These are phyloP conservation scores for Eumerus sabulonum DNA, from an alignment of 2,888 invertebrate species.

Conservation along the genomic window DNA sequence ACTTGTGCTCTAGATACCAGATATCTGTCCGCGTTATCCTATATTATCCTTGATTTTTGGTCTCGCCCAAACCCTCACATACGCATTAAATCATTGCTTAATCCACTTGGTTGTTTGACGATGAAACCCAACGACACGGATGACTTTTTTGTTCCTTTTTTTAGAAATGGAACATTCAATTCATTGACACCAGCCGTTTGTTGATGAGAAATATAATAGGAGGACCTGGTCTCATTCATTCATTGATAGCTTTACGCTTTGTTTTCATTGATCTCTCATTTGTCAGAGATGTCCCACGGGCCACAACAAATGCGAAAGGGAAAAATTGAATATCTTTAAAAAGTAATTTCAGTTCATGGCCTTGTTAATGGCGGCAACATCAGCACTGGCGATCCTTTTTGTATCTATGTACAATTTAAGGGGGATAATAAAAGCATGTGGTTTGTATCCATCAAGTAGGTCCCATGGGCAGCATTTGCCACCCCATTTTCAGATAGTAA, in stretches of 20 bases:
- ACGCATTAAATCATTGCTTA: constrained; percentile 39
- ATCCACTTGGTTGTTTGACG: constrained; percentile 29
- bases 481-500: constrained; percentile 76
- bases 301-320: constrained; percentile 11
- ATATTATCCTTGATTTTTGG: constrained; percentile 78
- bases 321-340: constrained; percentile 64
- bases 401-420: constrained; percentile 56
- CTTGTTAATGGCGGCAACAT: constrained; percentile 66
- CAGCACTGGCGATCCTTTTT: constrained; percentile 64
- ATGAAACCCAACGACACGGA: not conserved
- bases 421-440: constrained; percentile 76
- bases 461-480: constrained; percentile 78
- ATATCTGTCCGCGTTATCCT: constrained; percentile 74
- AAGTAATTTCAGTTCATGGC: constrained; percentile 67
- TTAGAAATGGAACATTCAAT: constrained; percentile 45
- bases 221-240: no score
- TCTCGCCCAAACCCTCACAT: constrained; percentile 73
- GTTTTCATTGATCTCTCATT: constrained; percentile 5
- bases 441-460: constrained; percentile 78
- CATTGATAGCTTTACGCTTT: constrained; percentile 17
- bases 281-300: constrained; percentile 14
- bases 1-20: constrained; percentile 74
- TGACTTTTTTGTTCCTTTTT: no score
- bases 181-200: constrained; percentile 10
- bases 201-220: no score